These are phyloP conservation scores for Zosterops hypoxanthus DNA, from an alignment of 2,113 vertebrate genomes.

Conservation along the genomic window DNA sequence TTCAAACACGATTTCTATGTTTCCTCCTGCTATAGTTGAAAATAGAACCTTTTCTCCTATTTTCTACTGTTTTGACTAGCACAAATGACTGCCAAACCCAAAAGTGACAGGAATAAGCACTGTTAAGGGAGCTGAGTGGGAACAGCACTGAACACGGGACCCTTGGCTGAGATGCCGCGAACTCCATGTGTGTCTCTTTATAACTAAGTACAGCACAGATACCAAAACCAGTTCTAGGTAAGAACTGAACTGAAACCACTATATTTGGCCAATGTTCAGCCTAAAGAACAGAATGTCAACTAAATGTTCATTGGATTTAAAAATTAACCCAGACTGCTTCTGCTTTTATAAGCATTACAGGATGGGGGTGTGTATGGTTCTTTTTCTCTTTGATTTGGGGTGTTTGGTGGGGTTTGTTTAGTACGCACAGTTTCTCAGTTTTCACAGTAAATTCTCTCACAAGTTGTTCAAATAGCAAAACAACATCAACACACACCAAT, in stretches of 20 bases:
- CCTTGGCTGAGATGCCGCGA: rapidly evolving
- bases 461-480: not conserved
- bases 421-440: not conserved
- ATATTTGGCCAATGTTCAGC: not conserved
- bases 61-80: not conserved
- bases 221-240: not conserved
- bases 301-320: not conserved
- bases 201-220: not conserved
- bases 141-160: not conserved
- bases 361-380: rapidly evolving
- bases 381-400: not conserved
- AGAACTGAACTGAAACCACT: not conserved
- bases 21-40: not conserved
- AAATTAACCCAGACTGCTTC: not conserved
- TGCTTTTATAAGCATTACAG: not conserved
- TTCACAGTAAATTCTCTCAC: not conserved
- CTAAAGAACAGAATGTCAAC: not conserved
- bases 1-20: not conserved
- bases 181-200: rapidly evolving
- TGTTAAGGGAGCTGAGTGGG: not conserved
- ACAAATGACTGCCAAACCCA: not conserved
- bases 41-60: not conserved
- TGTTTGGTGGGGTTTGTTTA: not conserved
- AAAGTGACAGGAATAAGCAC: not conserved
- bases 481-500: not conserved